Evolutionary conservation across 2,888 invertebrate genomes (phyloP), one percentile per base, ranked within the genome.

Genomic region (Empis stercorea): DNA sequence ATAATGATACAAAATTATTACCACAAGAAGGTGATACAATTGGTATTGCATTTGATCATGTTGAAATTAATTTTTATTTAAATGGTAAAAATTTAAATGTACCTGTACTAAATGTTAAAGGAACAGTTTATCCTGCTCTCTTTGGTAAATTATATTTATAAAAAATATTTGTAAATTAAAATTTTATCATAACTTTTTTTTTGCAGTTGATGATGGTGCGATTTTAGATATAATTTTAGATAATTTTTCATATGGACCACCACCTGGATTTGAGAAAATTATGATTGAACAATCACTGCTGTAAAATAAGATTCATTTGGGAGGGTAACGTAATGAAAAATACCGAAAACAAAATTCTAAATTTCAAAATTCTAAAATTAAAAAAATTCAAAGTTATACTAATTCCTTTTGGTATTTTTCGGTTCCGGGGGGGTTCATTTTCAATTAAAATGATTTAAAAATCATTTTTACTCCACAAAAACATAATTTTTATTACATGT

Each of bases 271-370:
- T 64, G 94, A 95, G 59, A 87, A 86, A 69, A 95, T 97, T 55
- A 89, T 97, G 86, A 76, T 95, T 51, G 97, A 97, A 68, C 94
- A 97, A 68, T 94, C 95, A 3, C 75, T 97, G 46, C 83, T 97
- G 56, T 97, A 87, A 81, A 73, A 46, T 40, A 17, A 17, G 2
- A n/a, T n/a, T n/a, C n/a, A n/a, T n/a, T n/a, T n/a, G n/a, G n/a
- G n/a, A n/a, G n/a, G n/a, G n/a, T n/a, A n/a, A n/a, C n/a, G n/a
- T n/a, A n/a, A n/a, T n/a, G n/a, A n/a, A n/a, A n/a, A n/a, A n/a
- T n/a, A n/a, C n/a, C n/a, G n/a, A n/a, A n/a, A n/a, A n/a, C n/a
- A n/a, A n/a, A n/a, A n/a, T n/a, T n/a, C n/a, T n/a, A n/a, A n/a
- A n/a, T n/a, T n/a, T n/a, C n/a, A n/a, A n/a, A n/a, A n/a, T n/a